Base-by-base conservation (phyloP, 2,113 vertebrate genomes). In the Lates calcarifer region DNA sequence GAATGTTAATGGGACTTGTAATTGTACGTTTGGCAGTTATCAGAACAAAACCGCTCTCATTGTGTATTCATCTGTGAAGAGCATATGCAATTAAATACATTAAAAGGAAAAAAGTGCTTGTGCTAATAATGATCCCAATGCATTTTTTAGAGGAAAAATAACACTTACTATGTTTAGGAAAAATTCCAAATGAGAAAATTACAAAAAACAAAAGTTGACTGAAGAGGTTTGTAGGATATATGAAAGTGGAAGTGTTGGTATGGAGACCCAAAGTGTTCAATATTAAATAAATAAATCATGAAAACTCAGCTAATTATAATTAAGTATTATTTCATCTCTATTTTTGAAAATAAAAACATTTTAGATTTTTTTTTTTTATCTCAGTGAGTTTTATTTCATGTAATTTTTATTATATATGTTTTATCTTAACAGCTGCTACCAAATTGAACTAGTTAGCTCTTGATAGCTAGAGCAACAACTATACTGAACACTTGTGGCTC, bases 11-110 rank as follows among this genome's bases (percentile, higher is more conserved):
- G 60, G 79, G 70, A 79, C 85, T 87, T 65, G 85, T 87, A 92
- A 92, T 93, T 87, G 88, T 77, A 86, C 17, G 72, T 92, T 87
- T 82, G 66, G 60, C 72, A 43, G 83, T 72, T 84, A 67, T 85
- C 45, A 77, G 74, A 87, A 94, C 84, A 91, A 88, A 91, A 81
- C 29, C 9, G 37, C 35, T 74, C 28, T 58, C 51, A 66, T 82
- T 61, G 80, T 39, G 82, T 10, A 80, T 83, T 87, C 77, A 66
- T 87, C 84, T 47, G 71, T 70, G 72, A 64, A 80, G 22, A 78
- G 86, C 67, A 28, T n/a, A 80, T 18, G 79, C 75, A 87, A 90
- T 90, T 87, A 88, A 63, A 29, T 28, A 58, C 70, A 86, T 82
- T 71, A 79, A 81, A 68, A 35, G 39, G 9, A 62, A 76, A 43